These are phyloP conservation scores for Eupeodes latifasciatus DNA, from an alignment of 2,888 invertebrate species.

Conservation along the genomic window DNA sequence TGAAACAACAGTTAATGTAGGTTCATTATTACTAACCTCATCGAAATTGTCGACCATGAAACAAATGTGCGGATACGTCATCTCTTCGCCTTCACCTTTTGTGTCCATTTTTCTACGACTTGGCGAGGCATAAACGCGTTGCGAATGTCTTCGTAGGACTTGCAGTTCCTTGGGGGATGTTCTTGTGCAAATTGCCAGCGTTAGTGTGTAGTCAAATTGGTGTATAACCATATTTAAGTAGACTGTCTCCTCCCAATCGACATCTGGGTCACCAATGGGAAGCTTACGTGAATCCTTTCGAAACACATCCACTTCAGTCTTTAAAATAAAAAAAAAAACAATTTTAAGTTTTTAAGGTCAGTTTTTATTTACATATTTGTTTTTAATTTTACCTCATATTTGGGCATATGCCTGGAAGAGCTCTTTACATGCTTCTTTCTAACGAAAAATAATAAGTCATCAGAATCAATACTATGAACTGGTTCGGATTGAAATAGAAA, in stretches of 20 bases:
- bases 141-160: slow-evolving; percentile 95
- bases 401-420: slow-evolving; percentile 93
- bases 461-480: slow-evolving; percentile 91
- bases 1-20: neutral
- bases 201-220: slow-evolving; percentile 99
- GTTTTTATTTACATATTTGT: neutral
- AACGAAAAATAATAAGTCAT: slow-evolving; percentile 98
- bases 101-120: slow-evolving; percentile 98
- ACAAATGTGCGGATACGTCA: slow-evolving; percentile 99
- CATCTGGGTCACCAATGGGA: slow-evolving; percentile 97
- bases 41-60: slow-evolving; percentile 99
- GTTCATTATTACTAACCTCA: slow-evolving; percentile 87
- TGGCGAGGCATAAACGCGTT: slow-evolving; percentile 98
- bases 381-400: slow-evolving; percentile 89
- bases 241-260: slow-evolving; percentile 99
- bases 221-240: slow-evolving; percentile 99
- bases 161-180: slow-evolving; percentile 99
- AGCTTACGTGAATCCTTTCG: slow-evolving; percentile 98
- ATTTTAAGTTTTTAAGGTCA: neutral
- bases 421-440: slow-evolving; percentile 95
- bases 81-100: slow-evolving; percentile 99
- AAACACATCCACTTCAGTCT: slow-evolving; percentile 98
- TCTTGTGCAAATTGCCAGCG: slow-evolving; percentile 98
- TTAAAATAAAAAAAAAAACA: slow-evolving; percentile 78
- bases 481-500: slow-evolving; percentile 95